Base-by-base conservation (phyloP, 2,888 invertebrate genomes). In the Subacronicta megacephala region DNA sequence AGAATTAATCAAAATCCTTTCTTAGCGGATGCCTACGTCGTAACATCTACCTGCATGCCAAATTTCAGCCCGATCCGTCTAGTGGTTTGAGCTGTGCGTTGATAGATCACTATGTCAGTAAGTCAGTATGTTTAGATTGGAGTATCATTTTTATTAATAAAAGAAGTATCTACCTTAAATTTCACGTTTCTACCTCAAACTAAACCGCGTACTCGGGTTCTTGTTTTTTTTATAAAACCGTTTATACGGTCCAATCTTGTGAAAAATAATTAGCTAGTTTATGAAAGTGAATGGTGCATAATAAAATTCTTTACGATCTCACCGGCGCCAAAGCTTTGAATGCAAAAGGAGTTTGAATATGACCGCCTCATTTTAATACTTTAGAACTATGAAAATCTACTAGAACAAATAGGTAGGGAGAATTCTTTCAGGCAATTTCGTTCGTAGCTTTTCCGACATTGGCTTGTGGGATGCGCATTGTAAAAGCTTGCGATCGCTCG, bases 281-380 rank as follows among this genome's bases (percentile, higher is more conserved):
- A 47, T 47, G 46, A 49, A 53, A 38, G 35, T 31, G 18, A 54
- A 64, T 53, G 33, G 33, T 60, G 44, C 40, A 35, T 18, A 53
- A 49, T 52, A 66, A 64, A 67, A 62, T 33, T 20, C 29, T 67
- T 64, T 54, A 61, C 10, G 38, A 40, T 4, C 20, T 12, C 17
- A 41, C 20, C 2, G 29, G 33, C 15, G 36, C 35, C 18, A 20
- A 23, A 42, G 46, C 45, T 40, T 38, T 61, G 18, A 49, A 16
- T 43, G 42, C 36, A 50, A 49, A 49, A 54, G 44, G 47, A 63
- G 45, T 67, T 64, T 68, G 51, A 55, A 51, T 50, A 54, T 29
- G 10, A 31, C 9, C 35, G 10, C 20, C 18, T 3, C 7, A 18
- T 40, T 62, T 50, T 61, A 50, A 61, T 68, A 62, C 51, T 62